Percentiles rank a stretch among this genome's conserved stretches.
Evolutionary conservation across 2,113 vertebrate genomes (phyloP).

Genomic region (Brachirus orientalis): DNA sequence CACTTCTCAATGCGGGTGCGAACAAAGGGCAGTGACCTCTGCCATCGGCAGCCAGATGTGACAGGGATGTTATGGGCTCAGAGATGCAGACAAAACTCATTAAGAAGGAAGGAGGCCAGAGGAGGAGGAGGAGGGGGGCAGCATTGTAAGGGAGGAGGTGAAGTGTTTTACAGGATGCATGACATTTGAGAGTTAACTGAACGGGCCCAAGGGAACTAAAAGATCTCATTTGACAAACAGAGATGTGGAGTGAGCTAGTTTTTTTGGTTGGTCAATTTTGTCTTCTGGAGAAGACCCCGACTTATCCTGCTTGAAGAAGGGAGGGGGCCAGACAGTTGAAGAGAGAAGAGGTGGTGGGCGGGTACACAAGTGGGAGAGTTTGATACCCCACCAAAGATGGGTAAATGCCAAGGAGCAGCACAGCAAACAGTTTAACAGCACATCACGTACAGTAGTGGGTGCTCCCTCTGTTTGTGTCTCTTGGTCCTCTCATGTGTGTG

Average conservation of each 20-base stretch:
- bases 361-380: slow-evolving; percentile 42
- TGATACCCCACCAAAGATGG: slow-evolving; percentile 74
- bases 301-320: slow-evolving; percentile 19
- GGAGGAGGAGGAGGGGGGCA: background rate
- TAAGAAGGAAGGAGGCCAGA: slow-evolving; percentile 48
- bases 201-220: slow-evolving; percentile 26
- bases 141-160: slow-evolving; percentile 16
- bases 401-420: slow-evolving; percentile 61
- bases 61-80: slow-evolving; percentile 54
- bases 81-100: slow-evolving; percentile 74
- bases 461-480: slow-evolving; percentile 31
- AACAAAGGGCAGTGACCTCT: slow-evolving; percentile 70
- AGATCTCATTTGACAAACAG: slow-evolving; percentile 16
- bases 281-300: slow-evolving; percentile 9
- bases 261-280: slow-evolving; percentile 10
- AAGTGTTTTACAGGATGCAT: slow-evolving; percentile 59
- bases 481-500: slow-evolving; percentile 47
- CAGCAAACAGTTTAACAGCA: slow-evolving; percentile 48
- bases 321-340: slow-evolving; percentile 5
- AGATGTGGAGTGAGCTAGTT: slow-evolving; percentile 13
- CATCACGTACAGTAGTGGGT: slow-evolving; percentile 29
- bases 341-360: slow-evolving; percentile 1
- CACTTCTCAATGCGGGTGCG: slow-evolving; percentile 44
- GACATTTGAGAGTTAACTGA: slow-evolving; percentile 38
- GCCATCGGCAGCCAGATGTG: slow-evolving; percentile 70